phyloP scores from a whole-genome alignment of 1,140 invertebrate species.

The Scaptodrosophila lebanonensis region DNA sequence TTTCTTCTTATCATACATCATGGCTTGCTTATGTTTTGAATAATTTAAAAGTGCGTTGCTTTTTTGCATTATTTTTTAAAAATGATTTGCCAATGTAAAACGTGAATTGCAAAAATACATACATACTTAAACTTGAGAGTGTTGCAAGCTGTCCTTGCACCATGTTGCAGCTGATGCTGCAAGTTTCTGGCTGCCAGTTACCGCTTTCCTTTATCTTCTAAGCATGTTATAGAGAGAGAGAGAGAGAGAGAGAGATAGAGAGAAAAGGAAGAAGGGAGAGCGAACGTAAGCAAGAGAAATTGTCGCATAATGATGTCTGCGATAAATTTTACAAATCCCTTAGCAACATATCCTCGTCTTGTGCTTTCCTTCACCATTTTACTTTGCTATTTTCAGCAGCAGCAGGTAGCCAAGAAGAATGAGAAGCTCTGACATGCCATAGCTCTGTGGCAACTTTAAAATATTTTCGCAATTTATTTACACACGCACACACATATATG shows the following conservation, averaged over 20 bases:
- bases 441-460: slow-evolving; percentile 66
- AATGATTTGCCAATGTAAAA: slow-evolving; percentile 66
- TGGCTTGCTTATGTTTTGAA: slow-evolving; percentile 65
- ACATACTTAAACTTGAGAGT: slow-evolving; percentile 21
- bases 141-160: slow-evolving; percentile 14
- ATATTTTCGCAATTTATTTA: slow-evolving; percentile 69
- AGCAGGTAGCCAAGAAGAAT: slow-evolving; percentile 8
- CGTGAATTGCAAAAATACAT: slow-evolving; percentile 64
- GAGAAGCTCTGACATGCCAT: slow-evolving; percentile 47
- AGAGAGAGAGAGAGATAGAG: no score
- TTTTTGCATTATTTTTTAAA: slow-evolving; percentile 40
- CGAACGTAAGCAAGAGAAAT: slow-evolving; percentile 41
- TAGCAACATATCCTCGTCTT: slow-evolving; percentile 29
- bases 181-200: slow-evolving; percentile 4
- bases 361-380: slow-evolving; percentile 49
- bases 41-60: slow-evolving; percentile 48
- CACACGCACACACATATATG: slow-evolving; percentile 14
- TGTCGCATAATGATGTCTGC: slow-evolving; percentile 70
- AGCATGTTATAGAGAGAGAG: slow-evolving; percentile 3
- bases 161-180: slow-evolving; percentile 57
- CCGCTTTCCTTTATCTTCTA: not conserved
- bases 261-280: no score
- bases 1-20: slow-evolving; percentile 39
- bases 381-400: slow-evolving; percentile 6
- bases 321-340: slow-evolving; percentile 67